Percentiles rank a stretch among this genome's conserved stretches.
Evolutionary conservation across 2,888 invertebrate species (phyloP).

Genomic region (Beris morrisii): DNA sequence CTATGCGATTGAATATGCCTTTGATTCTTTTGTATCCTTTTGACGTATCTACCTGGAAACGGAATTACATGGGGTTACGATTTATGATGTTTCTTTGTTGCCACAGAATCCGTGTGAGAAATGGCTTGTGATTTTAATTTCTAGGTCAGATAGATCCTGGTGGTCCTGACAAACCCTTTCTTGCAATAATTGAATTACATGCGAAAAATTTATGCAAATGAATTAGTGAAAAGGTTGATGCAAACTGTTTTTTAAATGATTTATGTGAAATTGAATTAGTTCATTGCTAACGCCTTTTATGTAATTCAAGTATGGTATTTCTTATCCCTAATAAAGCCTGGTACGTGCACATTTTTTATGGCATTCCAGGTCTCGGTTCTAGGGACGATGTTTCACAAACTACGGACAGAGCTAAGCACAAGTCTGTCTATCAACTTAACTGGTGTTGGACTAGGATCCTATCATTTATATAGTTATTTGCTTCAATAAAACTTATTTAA

Average conservation of each 20-base stretch:
- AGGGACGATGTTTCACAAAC: too few relatives aligned
- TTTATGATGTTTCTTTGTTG: conserved; percentile 37
- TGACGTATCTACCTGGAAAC: conserved; percentile 20
- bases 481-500: too few relatives aligned
- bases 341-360: too few relatives aligned
- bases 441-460: too few relatives aligned
- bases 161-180: conserved; percentile 17
- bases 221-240: neutral
- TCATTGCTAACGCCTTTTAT: conserved; percentile 5
- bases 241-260: conserved; percentile 2
- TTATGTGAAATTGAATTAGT: conserved; percentile 25
- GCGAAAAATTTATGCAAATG: conserved; percentile 24
- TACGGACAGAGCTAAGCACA: too few relatives aligned
- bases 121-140: conserved; percentile 19
- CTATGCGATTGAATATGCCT: conserved; percentile 34
- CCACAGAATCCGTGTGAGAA: conserved; percentile 35
- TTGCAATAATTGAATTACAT: conserved; percentile 21
- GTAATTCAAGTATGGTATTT: neutral
- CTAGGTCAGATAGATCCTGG: conserved; percentile 28
- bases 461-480: too few relatives aligned
- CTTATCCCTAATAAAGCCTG: too few relatives aligned
- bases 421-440: too few relatives aligned
- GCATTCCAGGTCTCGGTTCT: too few relatives aligned
- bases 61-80: conserved; percentile 14
- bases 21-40: conserved; percentile 31